Conservation (phyloP, 2,113 vertebrate species). For the Ploceus nigricollis region DNA sequence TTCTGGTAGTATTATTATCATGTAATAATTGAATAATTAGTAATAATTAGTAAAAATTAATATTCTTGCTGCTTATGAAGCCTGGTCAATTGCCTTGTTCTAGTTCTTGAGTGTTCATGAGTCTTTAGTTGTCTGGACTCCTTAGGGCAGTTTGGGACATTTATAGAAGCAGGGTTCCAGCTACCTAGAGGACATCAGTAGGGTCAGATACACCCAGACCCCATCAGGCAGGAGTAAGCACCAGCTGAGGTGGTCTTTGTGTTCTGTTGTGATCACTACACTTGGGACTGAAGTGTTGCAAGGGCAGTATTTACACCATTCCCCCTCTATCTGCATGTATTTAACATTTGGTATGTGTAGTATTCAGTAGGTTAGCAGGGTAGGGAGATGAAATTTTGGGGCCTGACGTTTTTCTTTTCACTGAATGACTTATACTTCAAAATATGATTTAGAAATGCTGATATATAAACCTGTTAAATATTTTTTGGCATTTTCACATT, state of each 20-base stretch:
- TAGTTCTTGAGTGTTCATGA: not conserved
- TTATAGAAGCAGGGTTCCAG: not conserved
- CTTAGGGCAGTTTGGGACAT: not conserved
- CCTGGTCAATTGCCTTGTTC: not conserved
- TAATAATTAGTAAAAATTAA: not conserved
- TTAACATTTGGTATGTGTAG: not conserved
- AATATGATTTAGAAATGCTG: not conserved
- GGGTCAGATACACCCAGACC: not conserved
- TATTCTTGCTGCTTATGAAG: not conserved
- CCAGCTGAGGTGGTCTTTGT: not conserved
- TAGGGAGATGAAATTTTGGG: not conserved
- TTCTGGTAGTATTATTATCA: not conserved
- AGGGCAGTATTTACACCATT: not conserved
- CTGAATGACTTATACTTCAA: not conserved
- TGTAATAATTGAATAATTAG: not conserved
- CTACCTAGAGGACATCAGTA: not conserved
- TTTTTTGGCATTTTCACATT: not conserved
- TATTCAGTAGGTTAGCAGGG: not conserved
- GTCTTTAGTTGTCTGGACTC: not conserved
- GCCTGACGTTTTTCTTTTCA: not conserved
- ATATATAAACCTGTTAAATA: not conserved
- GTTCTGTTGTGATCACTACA: not conserved
- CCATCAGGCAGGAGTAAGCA: not conserved
- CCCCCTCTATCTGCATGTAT: rapidly evolving
- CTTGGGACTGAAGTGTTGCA: not conserved